A percentile compares a stretch with the other conserved stretches of the same genome.
phyloP scores from a whole-genome alignment of 1,140 invertebrate genomes.

The Pinna nobilis region DNA sequence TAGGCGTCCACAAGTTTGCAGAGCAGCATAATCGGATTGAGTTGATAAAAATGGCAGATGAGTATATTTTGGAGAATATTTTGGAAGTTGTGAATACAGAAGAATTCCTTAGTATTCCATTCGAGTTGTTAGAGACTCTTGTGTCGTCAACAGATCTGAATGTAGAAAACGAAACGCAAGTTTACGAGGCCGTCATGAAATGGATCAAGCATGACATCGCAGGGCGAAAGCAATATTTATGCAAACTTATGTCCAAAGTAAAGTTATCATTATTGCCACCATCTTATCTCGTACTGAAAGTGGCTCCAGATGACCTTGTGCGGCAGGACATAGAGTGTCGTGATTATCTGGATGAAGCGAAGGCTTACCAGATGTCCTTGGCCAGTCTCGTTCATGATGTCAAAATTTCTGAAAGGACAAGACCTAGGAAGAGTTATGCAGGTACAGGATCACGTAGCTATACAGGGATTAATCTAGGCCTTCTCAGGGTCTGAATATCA shows the following conservation, averaged over 20 bases:
- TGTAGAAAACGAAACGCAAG: conserved; percentile 68
- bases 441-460: too few species aligned
- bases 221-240: conserved; percentile 54
- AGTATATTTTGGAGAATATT: conserved; percentile 71
- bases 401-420: conserved; percentile 64
- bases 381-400: conserved; percentile 63
- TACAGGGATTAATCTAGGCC: too few species aligned
- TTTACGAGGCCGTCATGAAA: conserved; percentile 70
- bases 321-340: conserved; percentile 69
- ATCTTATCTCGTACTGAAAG: conserved; percentile 67
- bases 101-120: conserved; percentile 66
- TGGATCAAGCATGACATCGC: conserved; percentile 67
- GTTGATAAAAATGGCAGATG: conserved; percentile 68
- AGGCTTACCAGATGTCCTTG: conserved; percentile 72
- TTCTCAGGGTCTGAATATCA: too few species aligned
- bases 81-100: conserved; percentile 64
- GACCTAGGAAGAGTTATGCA: conserved; percentile 73
- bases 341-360: conserved; percentile 72
- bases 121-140: conserved; percentile 54
- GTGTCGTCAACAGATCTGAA: conserved; percentile 65
- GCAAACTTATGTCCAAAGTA: conserved; percentile 66
- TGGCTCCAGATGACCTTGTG: conserved; percentile 69
- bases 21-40: conserved; percentile 70
- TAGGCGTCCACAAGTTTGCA: conserved; percentile 72
- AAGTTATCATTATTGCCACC: conserved; percentile 70